A percentile compares a stretch with the other conserved stretches of the same genome.
These are phyloP conservation scores for Neogobius melanostomus DNA, from an alignment of 2,113 vertebrate genomes.

Conservation along the genomic window DNA sequence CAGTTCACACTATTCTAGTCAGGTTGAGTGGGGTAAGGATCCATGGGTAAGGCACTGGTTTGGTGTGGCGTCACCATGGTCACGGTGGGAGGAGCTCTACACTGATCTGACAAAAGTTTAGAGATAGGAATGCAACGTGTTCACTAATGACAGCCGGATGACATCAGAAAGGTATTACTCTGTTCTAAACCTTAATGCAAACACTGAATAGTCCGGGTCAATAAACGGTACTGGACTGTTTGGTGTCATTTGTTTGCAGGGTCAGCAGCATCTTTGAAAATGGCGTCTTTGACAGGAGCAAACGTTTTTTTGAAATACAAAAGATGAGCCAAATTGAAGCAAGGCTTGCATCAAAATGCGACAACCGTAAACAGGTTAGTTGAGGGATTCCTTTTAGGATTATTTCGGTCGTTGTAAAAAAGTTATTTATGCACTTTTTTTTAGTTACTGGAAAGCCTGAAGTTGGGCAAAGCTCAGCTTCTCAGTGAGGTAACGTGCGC, in stretches of 20 bases:
- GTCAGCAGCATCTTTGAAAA: background rate
- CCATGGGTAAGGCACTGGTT: background rate
- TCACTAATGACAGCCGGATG: no score
- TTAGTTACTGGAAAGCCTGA: slow-evolving; percentile 64
- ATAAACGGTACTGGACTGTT: background rate
- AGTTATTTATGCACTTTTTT: background rate
- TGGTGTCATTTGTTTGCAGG: background rate
- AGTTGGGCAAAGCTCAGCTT: slow-evolving; percentile 59
- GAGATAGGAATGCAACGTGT: background rate
- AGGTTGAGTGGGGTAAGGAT: background rate
- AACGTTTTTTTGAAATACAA: slow-evolving; percentile 3
- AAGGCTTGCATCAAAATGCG: background rate
- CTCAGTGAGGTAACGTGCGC: slow-evolving; percentile 51
- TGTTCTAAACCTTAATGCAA: background rate
- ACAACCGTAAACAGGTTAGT: background rate
- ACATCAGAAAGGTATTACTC: background rate
- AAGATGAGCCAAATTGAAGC: background rate
- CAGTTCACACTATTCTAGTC: background rate
- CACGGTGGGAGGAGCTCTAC: background rate
- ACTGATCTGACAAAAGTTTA: background rate
- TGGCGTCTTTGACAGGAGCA: background rate
- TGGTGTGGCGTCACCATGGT: background rate
- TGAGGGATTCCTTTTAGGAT: background rate
- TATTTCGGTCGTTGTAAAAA: background rate
- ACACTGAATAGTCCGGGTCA: background rate